Percentiles rank a stretch among this genome's conserved stretches.
Evolutionary conservation across 2,797 vertebrate genomes (phyloP).

Genomic region (Pangasius mekongensis): DNA sequence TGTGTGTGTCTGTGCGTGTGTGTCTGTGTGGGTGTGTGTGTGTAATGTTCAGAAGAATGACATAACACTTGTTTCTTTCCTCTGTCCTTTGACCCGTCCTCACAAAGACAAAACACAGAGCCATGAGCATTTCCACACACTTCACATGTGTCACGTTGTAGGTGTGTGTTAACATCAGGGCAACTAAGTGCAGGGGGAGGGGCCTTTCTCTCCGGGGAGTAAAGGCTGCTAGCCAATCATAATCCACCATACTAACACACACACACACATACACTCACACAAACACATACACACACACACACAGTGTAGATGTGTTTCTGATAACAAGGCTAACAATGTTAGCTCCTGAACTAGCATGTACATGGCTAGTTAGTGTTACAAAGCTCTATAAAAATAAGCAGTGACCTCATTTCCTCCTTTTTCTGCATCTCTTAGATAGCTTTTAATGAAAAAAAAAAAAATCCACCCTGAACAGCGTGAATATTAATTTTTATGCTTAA

Average conservation of each 20-base stretch:
- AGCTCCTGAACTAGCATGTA: background rate
- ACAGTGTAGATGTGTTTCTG: background rate
- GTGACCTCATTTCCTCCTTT: background rate
- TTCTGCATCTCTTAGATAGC: background rate
- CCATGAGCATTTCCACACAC: background rate
- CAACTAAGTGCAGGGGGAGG: background rate
- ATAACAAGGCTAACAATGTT: background rate
- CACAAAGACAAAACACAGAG: background rate
- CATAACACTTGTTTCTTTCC: background rate
- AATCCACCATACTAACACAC: background rate
- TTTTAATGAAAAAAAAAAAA: background rate
- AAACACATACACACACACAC: background rate
- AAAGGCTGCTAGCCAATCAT: background rate
- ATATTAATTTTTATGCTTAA: no score
- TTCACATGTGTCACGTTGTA: background rate
- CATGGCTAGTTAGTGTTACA: background rate
- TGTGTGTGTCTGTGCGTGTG: constrained; percentile 21
- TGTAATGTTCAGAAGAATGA: background rate
- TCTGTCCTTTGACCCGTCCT: background rate
- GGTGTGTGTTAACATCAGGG: background rate
- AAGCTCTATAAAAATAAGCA: background rate
- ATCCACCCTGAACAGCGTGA: no score
- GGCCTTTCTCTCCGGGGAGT: background rate
- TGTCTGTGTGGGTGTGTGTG: constrained; percentile 38
- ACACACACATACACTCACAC: background rate